These are phyloP conservation scores for Polyodon spathula DNA, from an alignment of 2,113 vertebrate species.

Conservation along the genomic window DNA sequence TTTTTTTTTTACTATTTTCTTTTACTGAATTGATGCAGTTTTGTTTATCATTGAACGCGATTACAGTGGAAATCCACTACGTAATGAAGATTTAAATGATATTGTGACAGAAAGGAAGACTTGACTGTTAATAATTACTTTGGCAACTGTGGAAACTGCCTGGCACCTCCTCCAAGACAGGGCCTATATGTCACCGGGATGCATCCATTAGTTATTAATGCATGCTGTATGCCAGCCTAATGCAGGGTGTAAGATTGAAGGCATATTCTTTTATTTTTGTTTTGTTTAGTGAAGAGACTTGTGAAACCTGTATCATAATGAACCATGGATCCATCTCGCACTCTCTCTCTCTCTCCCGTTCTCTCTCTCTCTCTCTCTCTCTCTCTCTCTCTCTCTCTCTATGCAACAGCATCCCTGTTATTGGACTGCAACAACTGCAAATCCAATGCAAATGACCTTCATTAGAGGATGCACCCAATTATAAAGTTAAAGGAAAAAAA, in stretches of 20 bases:
- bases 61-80: no score
- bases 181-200: constrained; percentile 1
- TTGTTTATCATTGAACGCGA: no score
- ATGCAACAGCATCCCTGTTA: background rate
- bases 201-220: background rate
- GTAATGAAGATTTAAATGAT: no score
- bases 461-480: no score
- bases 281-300: background rate
- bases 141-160: background rate
- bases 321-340: no score
- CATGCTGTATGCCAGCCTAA: background rate
- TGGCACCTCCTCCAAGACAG: background rate
- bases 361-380: constrained; percentile 6
- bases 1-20: no score
- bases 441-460: no score
- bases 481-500: no score
- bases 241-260: background rate
- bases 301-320: background rate
- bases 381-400: background rate
- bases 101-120: background rate
- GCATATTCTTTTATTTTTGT: background rate
- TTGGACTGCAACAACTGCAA: no score
- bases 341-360: no score
- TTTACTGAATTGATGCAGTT: no score
- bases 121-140: background rate